Base-by-base conservation (phyloP, 2,888 invertebrate genomes). In the Meliscaeva auricollis region DNA sequence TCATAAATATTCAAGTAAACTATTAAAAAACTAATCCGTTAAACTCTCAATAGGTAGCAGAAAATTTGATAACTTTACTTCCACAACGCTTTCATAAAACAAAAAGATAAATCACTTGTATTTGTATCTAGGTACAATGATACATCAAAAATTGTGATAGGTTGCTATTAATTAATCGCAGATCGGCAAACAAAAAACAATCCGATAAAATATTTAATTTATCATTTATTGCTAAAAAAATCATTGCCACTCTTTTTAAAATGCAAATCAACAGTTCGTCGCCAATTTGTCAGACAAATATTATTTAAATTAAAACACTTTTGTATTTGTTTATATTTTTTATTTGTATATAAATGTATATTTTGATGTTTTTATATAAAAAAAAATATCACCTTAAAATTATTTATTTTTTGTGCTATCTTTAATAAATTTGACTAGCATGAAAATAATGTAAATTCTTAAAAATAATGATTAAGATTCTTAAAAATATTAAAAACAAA, bases 361-460 rank as follows among this genome's bases (percentile, higher is more conserved):
- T 60, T 44, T 44, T 62, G 20, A 41, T 30, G 30, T 8, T 64
- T 64, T 64, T 64, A 64, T 64, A 46, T 64, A 3, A 46, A 26
- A 3, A 46, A 26, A 26, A 17, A 20, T 56, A 11, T 17, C 5
- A 46, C n/a, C n/a, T n/a, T n/a, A n/a, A n/a, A n/a, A n/a, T n/a
- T n/a, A n/a, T n/a, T n/a, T 9, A 1, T 46, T 6, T 5, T 11
- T 22, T 41, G 32, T 46, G 26, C 26, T 6, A 32, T 46, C 30
- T n/a, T 17, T 46, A 30, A 8, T 3, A 32, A 44, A 22, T 17
- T 13, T 44, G 64, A 64, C 64, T 64, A 64, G 64, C 17, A 62
- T 58, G 26, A 26, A 44, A 38, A 38, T 58, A 6, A 44, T 62
- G 44, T 44, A 15, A 22, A 62, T 62, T 41, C 30, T 69, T 58